These are phyloP conservation scores for Etheostoma cragini DNA, from an alignment of 2,113 vertebrate species.

Conservation along the genomic window DNA sequence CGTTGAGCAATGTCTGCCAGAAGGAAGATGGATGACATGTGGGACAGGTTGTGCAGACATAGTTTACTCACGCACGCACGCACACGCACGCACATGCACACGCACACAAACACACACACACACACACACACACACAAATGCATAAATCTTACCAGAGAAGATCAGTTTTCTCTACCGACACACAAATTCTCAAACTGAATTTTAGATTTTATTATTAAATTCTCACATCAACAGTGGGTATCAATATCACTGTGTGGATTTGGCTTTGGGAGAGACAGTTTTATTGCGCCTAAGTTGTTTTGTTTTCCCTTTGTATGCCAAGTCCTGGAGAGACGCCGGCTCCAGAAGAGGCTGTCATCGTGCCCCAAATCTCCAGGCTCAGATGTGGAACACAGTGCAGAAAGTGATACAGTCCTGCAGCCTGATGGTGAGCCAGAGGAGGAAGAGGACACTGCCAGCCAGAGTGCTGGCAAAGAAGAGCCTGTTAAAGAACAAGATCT, in stretches of 20 bases:
- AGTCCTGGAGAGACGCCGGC: constrained; percentile 76
- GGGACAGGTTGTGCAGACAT: constrained; percentile 44
- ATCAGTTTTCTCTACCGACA: constrained; percentile 23
- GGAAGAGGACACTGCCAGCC: constrained; percentile 32
- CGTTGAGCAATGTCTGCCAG: constrained; percentile 41
- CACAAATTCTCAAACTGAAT: constrained; percentile 5
- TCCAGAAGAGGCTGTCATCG: constrained; percentile 73
- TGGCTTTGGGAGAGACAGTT: constrained; percentile 23
- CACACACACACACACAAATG: background rate
- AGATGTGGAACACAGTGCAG: constrained; percentile 82
- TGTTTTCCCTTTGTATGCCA: constrained; percentile 23
- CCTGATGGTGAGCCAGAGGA: constrained; percentile 53
- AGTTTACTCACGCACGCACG: constrained; percentile 5
- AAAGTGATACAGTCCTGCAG: constrained; percentile 75
- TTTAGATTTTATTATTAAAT: constrained; percentile 23
- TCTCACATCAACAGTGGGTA: constrained; percentile 6
- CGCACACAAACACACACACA: background rate
- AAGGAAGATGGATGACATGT: constrained; percentile 40
- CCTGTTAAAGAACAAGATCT: constrained; percentile 71
- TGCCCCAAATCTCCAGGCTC: constrained; percentile 60
- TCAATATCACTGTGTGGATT: constrained; percentile 18
- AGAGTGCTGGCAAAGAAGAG: constrained; percentile 29
- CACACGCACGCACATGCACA: constrained; percentile 12
- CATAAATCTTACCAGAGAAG: background rate
- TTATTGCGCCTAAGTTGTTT: constrained; percentile 23